Evolutionary conservation across 2,888 invertebrate genomes (phyloP), one percentile per base, ranked within the genome.

Genomic region (Phortica magna): DNA sequence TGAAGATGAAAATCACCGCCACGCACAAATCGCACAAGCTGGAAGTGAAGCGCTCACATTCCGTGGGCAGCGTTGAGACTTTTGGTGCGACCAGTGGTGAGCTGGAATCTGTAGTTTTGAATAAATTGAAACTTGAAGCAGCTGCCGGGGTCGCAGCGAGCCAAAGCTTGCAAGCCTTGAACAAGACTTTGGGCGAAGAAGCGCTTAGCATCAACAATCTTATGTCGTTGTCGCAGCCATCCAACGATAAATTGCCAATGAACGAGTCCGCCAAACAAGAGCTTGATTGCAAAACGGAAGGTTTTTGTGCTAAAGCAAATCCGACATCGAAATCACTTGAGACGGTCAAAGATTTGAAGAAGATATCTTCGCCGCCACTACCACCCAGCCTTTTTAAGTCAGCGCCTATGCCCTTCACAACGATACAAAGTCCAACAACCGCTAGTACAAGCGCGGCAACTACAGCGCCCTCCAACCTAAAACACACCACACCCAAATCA

Each of bases 1-100:
- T 94, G 84, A 94, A 93, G 83, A 93, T 94, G 5, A 94, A 94
- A 83, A 91, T 94, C 0, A 92, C 91, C 4, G 84, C 84, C 55
- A 89, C 84, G 67, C 88, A 89, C 65, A 90, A 89, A 67, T 77
- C 89, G 2, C 89, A 90, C 73, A 91, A 87, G 61, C 17, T 87
- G 73, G 89, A 89, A 1, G 64, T 88, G 0, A 85, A 86, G 82
- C 74, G 93, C 1, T 83, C 87, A 5, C 83, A 84, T 22, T 84
- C 87, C 9, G 53, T 88, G 12, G 83, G 86, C 0, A 81, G 82
- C 22, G 83, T 82, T 0, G 88, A 17, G 41, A 22, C 12, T 2
- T 42, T 57, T 55, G 14, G 42, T 14, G 57, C 12, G 12, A 48
- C 17, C 19, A 71, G 39, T n/a, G 31, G 39, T 53, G 57, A 48